Percentiles rank a stretch among this genome's conserved stretches.
These are phyloP conservation scores for Seriola aureovittata DNA, from an alignment of 2,113 vertebrate genomes.

Conservation along the genomic window DNA sequence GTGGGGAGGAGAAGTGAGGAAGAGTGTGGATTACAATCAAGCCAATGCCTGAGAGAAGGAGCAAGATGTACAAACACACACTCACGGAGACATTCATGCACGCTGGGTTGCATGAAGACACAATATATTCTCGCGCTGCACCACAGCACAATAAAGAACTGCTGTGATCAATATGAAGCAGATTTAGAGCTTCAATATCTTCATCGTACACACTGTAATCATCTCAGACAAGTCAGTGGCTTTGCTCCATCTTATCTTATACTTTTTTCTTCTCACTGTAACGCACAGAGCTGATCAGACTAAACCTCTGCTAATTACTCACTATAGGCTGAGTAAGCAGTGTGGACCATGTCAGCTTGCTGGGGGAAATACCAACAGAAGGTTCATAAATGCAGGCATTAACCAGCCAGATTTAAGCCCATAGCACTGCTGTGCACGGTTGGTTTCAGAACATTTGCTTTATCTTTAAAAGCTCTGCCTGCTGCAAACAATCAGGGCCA, in stretches of 20 bases:
- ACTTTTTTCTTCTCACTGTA: conserved; percentile 19
- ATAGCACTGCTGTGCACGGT: conserved; percentile 45
- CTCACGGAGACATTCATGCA: neutral
- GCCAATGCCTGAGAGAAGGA: neutral
- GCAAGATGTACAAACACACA: neutral
- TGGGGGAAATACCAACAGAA: conserved; percentile 73
- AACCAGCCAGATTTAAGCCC: conserved; percentile 75
- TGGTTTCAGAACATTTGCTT: conserved; percentile 63
- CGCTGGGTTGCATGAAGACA: neutral
- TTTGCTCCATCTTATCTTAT: conserved; percentile 54
- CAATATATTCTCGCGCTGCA: conserved; percentile 14
- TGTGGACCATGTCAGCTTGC: conserved; percentile 58
- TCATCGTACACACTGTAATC: conserved; percentile 44
- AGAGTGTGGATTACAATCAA: conserved; percentile 56
- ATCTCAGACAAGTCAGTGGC: conserved; percentile 45
- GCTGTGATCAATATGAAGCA: conserved; percentile 42
- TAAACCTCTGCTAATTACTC: conserved; percentile 70
- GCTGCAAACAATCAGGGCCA: conserved; percentile 60
- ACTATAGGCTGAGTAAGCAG: conserved; percentile 77
- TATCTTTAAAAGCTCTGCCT: conserved; percentile 57
- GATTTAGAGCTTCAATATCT: conserved; percentile 61
- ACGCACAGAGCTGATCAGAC: conserved; percentile 64
- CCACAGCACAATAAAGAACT: conserved; percentile 28
- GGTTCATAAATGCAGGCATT: conserved; percentile 74
- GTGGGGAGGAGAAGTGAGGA: conserved; percentile 32